phyloP scores from a whole-genome alignment of 2,888 invertebrate genomes.

The Chymomyza procnemis region DNA sequence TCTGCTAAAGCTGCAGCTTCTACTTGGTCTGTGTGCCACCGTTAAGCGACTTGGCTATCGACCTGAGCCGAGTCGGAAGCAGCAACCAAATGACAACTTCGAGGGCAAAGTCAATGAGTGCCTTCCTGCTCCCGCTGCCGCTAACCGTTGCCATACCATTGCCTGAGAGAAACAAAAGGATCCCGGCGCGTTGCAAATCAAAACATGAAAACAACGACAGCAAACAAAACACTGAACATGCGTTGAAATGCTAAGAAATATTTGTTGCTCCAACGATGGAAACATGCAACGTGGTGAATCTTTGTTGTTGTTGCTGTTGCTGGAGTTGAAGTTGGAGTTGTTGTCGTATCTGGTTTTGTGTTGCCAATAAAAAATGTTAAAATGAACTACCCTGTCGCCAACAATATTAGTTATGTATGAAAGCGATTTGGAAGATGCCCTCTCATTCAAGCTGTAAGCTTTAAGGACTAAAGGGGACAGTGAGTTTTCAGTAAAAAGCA shows the following conservation, averaged over 20 bases:
- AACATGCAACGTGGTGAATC: slow-evolving; percentile 15
- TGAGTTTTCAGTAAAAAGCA: not conserved
- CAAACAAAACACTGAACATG: slow-evolving; percentile 75
- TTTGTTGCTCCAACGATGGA: slow-evolving; percentile 35
- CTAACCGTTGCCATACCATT: slow-evolving; percentile 20
- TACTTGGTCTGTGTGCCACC: not conserved
- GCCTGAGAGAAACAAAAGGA: slow-evolving; percentile 67
- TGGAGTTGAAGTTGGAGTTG: not conserved
- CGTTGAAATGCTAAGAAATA: slow-evolving; percentile 70
- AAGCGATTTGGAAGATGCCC: not conserved
- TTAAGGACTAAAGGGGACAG: not conserved
- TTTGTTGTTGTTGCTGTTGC: not conserved
- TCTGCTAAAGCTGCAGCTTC: slow-evolving; percentile 10
- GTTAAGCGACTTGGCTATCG: slow-evolving; percentile 37
- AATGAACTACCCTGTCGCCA: not conserved
- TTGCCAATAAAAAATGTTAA: slow-evolving; percentile 4
- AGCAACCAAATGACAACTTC: slow-evolving; percentile 66
- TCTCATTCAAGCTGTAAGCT: not conserved
- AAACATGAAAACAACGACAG: slow-evolving; percentile 75
- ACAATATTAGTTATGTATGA: not conserved
- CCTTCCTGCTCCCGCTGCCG: slow-evolving; percentile 65
- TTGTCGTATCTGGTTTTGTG: not conserved
- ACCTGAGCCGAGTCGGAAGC: slow-evolving; percentile 50
- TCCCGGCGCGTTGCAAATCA: slow-evolving; percentile 75
- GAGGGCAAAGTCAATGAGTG: slow-evolving; percentile 73